These are phyloP conservation scores for Lophotis ruficrista DNA, from an alignment of 2,113 vertebrate species.

Conservation along the genomic window DNA sequence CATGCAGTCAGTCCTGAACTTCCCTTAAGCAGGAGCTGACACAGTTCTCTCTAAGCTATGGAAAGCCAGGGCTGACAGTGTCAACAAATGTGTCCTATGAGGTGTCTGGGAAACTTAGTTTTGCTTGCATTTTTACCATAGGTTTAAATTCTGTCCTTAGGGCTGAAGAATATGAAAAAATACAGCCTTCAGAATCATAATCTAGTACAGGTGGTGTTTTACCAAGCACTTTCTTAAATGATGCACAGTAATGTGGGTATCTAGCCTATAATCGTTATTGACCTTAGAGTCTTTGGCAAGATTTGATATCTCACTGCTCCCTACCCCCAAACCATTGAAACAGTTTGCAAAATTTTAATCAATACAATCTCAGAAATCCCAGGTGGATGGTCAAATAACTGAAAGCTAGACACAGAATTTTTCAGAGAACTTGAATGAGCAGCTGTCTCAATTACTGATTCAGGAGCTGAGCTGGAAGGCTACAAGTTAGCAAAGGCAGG, in stretches of 20 bases:
- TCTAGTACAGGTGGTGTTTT: not conserved
- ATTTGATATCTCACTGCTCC: not conserved
- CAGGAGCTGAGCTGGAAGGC: not conserved
- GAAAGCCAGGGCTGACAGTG: not conserved
- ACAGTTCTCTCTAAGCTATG: not conserved
- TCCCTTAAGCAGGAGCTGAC: not conserved
- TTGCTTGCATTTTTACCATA: not conserved
- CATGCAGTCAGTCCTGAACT: not conserved
- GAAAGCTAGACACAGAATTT: not conserved
- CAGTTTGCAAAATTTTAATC: not conserved
- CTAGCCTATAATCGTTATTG: not conserved
- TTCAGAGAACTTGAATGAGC: not conserved
- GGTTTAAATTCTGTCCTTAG: not conserved
- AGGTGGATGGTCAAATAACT: not conserved
- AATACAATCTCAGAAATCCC: not conserved
- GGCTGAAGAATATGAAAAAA: not conserved
- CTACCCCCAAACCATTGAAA: not conserved
- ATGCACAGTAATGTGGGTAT: fast-evolving
- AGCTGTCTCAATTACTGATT: not conserved
- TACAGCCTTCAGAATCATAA: not conserved
- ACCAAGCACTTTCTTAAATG: not conserved
- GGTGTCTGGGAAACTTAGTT: not conserved
- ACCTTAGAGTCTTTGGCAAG: not conserved
- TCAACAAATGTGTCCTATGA: not conserved
- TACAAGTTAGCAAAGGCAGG: not conserved